Evolutionary conservation across 2,888 invertebrate genomes (phyloP).

Genomic region (Drosophila meridionalis): DNA sequence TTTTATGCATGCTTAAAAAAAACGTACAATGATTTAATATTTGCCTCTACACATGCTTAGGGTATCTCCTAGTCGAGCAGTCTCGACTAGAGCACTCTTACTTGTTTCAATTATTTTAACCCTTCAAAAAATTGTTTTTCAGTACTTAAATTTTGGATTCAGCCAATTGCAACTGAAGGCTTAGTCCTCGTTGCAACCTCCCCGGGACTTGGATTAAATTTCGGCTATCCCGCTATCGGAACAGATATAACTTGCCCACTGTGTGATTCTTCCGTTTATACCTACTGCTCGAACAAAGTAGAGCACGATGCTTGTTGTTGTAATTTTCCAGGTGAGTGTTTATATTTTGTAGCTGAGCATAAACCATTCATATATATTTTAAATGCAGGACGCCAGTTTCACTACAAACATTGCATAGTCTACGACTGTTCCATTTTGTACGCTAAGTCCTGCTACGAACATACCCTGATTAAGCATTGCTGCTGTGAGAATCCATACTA

Average conservation of each 20-base stretch:
- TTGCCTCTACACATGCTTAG: no score
- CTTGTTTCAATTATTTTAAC: neutral
- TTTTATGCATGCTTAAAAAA: no score
- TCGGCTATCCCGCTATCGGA: neutral
- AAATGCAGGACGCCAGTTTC: neutral
- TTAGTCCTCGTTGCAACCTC: neutral
- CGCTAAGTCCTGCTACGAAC: conserved; percentile 6
- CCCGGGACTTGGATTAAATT: no score
- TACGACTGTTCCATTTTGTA: neutral
- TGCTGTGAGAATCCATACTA: neutral
- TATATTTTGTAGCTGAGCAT: neutral
- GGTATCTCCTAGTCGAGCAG: no score
- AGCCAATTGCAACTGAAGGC: neutral
- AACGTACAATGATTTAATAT: no score
- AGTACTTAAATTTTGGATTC: neutral
- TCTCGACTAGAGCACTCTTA: no score
- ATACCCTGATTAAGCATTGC: neutral
- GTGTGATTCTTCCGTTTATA: conserved; percentile 2
- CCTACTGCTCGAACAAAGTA: conserved; percentile 2
- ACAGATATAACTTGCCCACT: neutral
- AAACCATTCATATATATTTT: neutral
- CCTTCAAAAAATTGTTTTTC: no score
- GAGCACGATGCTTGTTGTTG: conserved; percentile 7
- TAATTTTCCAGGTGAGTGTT: neutral
- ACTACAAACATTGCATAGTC: neutral